Base-by-base conservation (phyloP, 2,888 invertebrate species). In the Rotaria magnacalcarata region DNA sequence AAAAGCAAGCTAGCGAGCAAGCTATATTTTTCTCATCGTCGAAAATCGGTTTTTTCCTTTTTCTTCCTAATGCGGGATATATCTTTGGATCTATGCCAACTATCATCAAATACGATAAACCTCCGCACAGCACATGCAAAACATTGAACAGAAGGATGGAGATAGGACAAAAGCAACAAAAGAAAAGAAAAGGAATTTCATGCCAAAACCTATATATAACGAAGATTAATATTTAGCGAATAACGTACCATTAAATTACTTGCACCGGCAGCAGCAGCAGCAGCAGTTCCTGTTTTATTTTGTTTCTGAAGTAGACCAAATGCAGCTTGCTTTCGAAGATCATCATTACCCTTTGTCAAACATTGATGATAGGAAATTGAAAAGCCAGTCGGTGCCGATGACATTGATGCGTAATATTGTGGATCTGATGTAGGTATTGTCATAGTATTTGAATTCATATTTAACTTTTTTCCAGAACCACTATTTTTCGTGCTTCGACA, bases 321-420 rank as follows among this genome's bases (percentile, higher is more conserved):
- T 34, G 67, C 67, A 14, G 67, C 67, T 67, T 67, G 67, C 16
- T 16, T 67, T 16, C 67, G 67, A 67, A 67, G 67, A 67, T 67
- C 67, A 67, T 67, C 67, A 34, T 3, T 67, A 19, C 67, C 67
- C 34, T 67, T 67, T 34, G 67, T 27, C 16, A 67, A 47, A 47
- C 11, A 21, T 80, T 80, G 47, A 80, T 80, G 80, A 80, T 80
- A 80, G 19, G 80, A 47, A n/a, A 80, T 47, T 11, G 47, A 80
- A 47, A 47, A 80, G 1, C 80, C 80, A 2, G 80, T 80, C 24
- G 43, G 47, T n/a, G 47, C 80, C 21, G 80, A 43, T 47, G 80
- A 43, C 47, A 80, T n/a, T 11, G 47, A 47, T 16, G 80, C 47
- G 34, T 80, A 80, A 80, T 80, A 80, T 47, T 80, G 80, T 11